Evolutionary conservation across 2,888 invertebrate genomes (phyloP).

Genomic region (Rhopalosiphum nymphaeae): DNA sequence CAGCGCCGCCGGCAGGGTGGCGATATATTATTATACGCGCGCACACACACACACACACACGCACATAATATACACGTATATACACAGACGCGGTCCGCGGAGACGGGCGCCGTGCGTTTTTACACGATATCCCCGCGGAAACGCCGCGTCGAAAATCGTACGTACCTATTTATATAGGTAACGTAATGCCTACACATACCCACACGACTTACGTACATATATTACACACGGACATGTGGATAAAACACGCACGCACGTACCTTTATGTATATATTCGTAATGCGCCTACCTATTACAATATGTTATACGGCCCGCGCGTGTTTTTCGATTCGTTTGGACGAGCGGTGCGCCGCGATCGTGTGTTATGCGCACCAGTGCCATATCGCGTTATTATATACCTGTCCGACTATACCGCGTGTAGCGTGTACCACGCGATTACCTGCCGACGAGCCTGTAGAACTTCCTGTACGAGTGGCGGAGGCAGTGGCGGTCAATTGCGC

Average conservation of each 20-base stretch:
- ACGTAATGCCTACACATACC: too few species aligned
- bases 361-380: neutral
- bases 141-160: neutral
- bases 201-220: neutral
- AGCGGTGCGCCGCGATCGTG: too few species aligned
- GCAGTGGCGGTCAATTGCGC: neutral
- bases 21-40: neutral
- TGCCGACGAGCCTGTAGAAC: neutral
- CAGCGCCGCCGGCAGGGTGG: neutral
- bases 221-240: neutral
- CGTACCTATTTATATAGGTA: neutral
- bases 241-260: neutral
- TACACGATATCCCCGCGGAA: neutral
- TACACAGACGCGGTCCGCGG: neutral
- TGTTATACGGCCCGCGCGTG: too few species aligned
- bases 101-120: constrained; percentile 17
- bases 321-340: neutral
- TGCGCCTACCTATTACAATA: too few species aligned
- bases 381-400: neutral
- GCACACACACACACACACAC: too few species aligned
- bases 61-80: too few species aligned
- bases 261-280: too few species aligned
- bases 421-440: neutral
- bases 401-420: neutral
- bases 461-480: neutral